Evolutionary conservation across 2,888 invertebrate species (phyloP), one percentile per base, ranked within the genome.

Genomic region (Chloroclystis v-ata): DNA sequence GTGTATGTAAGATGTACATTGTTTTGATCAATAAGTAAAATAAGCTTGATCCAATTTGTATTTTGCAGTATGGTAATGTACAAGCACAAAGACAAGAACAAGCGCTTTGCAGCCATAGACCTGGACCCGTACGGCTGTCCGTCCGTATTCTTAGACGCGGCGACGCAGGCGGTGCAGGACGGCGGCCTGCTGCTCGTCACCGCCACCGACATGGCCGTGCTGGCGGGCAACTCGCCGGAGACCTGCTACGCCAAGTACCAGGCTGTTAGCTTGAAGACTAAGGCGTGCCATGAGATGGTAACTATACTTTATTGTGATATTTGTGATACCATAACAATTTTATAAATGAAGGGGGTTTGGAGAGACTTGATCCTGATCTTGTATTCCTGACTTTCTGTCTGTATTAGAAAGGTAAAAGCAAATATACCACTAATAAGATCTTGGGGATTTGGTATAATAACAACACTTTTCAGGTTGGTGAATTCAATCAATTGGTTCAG

Each of bases 41-140:
- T n/a, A n/a, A n/a, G n/a, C n/a, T n/a, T n/a, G n/a, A n/a, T n/a
- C n/a, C n/a, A n/a, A n/a, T n/a, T n/a, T n/a, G n/a, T n/a, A n/a
- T n/a, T 20, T 82, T 87, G 9, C 76, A 97, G 96, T 59, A 91
- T 94, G 79, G 69, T 96, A 1, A 97, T 98, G 97, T 95, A 96
- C 67, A 89, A 92, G 60, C 92, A 94, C 63, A 91, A 93, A 40
- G 85, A 86, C 12, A 82, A 89, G 13, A 69, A 82, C 1, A 89
- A 93, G 43, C 90, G 93, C 28, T 98, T 97, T 75, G 92, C 97
- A 66, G 96, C 93, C 0, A 92, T 99, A 41, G 99, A 99, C 78
- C 81, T 99, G 47, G 99, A 99, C 83, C 99, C 99, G 0, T 99
- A 99, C 60, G 99, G 99, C 1, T 96, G 97, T 63, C 97, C 99